Base-by-base conservation (phyloP, 2,888 invertebrate genomes). In the Achlya flavicornis region DNA sequence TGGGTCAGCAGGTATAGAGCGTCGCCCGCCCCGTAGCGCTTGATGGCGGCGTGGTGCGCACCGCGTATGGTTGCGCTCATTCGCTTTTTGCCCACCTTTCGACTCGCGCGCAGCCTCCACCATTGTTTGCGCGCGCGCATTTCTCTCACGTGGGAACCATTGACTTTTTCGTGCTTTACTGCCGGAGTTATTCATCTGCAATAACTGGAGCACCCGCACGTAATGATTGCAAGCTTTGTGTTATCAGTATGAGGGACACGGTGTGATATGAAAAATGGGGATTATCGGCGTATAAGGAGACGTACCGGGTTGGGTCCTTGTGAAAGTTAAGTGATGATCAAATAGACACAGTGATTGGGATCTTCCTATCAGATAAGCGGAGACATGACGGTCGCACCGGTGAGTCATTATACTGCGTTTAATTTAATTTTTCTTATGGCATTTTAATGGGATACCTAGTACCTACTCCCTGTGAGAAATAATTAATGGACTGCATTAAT, bases 61-160 rank as follows among this genome's bases (percentile, higher is more conserved):
- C 73, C 80, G 76, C 53, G 53, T 53, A n/a, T 69, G 75, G 64
- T 69, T 77, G 83, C 84, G 86, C 86, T 90, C 91, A 92, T 92
- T 92, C 91, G 86, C 90, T 93, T 93, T 93, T 93, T 93, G 92
- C 91, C 87, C 87, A 89, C 93, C 93, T 93, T 92, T 93, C 93
- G 90, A 92, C 90, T 87, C 91, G 84, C 90, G 91, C 92, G 93
- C 92, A 91, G 84, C 88, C 84, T 88, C 86, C 85, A 84, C 85
- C 78, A 89, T 91, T 91, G 89, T 89, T 86, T 72, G 75, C 67
- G 71, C 77, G 78, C 81, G 82, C 81, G 88, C 92, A 90, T 93
- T 92, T 93, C 93, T 89, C 92, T 88, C 85, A 84, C 92, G 93
- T 93, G 93, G 88, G 93, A 93, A 92, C 85, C 77, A 73, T 79